These are phyloP conservation scores for Nyleta sp. DNA, from an alignment of 2,888 invertebrate genomes.

Conservation along the genomic window DNA sequence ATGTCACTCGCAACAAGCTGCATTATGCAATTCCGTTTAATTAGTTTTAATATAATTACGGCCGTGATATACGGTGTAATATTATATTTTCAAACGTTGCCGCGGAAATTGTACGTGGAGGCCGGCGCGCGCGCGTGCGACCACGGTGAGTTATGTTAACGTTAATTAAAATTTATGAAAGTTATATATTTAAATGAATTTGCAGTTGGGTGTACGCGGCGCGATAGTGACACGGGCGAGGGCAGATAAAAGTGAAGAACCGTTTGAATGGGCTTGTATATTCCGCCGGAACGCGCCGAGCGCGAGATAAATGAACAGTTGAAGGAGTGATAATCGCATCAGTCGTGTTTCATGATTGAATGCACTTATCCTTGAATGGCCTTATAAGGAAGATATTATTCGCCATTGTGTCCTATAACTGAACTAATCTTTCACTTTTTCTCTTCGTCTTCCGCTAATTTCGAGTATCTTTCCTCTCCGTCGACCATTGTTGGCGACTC, in stretches of 20 bases:
- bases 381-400: conserved; percentile 56
- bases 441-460: conserved; percentile 9
- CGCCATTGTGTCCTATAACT: conserved; percentile 33
- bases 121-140: not conserved
- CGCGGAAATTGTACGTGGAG: conserved; percentile 1
- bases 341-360: conserved; percentile 61
- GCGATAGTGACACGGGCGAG: conserved; percentile 37
- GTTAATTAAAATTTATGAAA: conserved; percentile 61
- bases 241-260: conserved; percentile 55
- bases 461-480: not conserved
- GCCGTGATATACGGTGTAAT: conserved; percentile 11
- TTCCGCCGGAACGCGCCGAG: conserved; percentile 35
- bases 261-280: conserved; percentile 53
- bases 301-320: conserved; percentile 59
- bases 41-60: conserved; percentile 40
- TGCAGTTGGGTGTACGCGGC: conserved; percentile 19
- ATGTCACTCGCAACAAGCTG: conserved; percentile 11
- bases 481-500: not conserved
- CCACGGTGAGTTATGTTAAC: conserved; percentile 21
- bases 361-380: conserved; percentile 56
- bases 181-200: conserved; percentile 53
- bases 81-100: conserved; percentile 22
- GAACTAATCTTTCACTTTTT: not conserved
- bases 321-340: conserved; percentile 62
- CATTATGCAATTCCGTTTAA: conserved; percentile 31